Base-by-base conservation (phyloP, 2,113 vertebrate species). In the Craseonycteris thonglongyai region DNA sequence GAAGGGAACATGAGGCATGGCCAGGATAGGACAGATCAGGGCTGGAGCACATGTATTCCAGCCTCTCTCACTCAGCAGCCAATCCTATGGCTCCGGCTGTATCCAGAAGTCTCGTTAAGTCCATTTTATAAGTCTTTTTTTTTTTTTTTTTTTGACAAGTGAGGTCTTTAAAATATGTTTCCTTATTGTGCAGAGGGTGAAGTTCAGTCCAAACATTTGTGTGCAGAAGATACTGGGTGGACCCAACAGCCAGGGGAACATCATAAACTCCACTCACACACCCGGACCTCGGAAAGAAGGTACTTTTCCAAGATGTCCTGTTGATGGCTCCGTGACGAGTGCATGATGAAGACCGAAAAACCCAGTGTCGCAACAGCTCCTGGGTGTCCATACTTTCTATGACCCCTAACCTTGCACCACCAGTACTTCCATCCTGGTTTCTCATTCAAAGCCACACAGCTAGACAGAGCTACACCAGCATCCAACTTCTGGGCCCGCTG, bases 171-270 rank as follows among this genome's bases (percentile, higher is more conserved):
- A 93, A 97, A 97, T 78, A 61, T 40, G 78, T 83, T 97, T 97
- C 96, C 91, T 97, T 95, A 95, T 97, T 96, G 94, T 95, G 63
- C 40, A 84, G 42, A 96, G 95, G 87, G 90, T 95, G 84, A 97
- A 96, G 96, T 97, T 96, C 93, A 95, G 72, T 92, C 65, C 71
- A 95, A 94, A 96, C 76, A 47, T 91, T 91, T 95, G 80, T 94
- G 75, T 90, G 38, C 83, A 78, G 87, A 71, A 94, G 92, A 95
- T 71, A 83, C 38, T 1, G 28, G 65, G 71, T 1, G 22, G 66
- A 88, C 38, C 58, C 65, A 69, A 33, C 8, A 38, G 91, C 83
- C 51, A 58, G 65, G 10, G n/a, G 35, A 42, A 45, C 84, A 47
- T 59, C 51, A 35, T 38, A 74, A 90, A 88, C 45, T 66, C 93